phyloP scores from a whole-genome alignment of 2,797 vertebrate species.

The Gephyroberyx darwinii region DNA sequence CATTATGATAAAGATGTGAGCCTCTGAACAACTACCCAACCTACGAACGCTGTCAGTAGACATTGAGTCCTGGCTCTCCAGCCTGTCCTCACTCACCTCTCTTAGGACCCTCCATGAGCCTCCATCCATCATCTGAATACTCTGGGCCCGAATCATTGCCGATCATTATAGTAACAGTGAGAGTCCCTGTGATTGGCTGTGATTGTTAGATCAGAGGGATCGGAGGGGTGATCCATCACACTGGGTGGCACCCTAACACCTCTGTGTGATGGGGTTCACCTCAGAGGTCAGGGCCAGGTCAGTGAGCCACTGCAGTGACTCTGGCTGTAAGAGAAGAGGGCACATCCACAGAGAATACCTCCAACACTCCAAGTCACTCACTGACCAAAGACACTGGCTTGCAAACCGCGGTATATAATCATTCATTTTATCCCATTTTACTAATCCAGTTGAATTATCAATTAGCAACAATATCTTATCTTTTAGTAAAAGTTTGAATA shows the following conservation, averaged over 20 bases:
- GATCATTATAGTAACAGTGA: constrained; percentile 82
- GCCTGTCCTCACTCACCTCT: constrained; percentile 62
- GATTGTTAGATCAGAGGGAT: constrained; percentile 79
- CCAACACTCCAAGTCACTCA: constrained; percentile 24
- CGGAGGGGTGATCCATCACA: constrained; percentile 83
- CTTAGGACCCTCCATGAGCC: constrained; percentile 68
- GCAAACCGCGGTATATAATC: constrained; percentile 24
- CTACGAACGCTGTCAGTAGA: constrained; percentile 75
- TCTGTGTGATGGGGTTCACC: constrained; percentile 80
- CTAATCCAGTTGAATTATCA: constrained; percentile 5
- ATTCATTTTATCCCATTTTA: constrained; percentile 9
- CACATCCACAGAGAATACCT: constrained; percentile 54
- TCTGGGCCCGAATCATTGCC: constrained; percentile 81
- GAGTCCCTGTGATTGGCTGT: constrained; percentile 75
- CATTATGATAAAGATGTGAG: constrained; percentile 85
- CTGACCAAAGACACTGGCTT: constrained; percentile 17
- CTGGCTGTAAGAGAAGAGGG: constrained; percentile 48
- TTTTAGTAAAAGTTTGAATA: background rate
- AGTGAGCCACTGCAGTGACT: constrained; percentile 21
- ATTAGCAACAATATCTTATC: background rate
- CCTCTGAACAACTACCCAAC: constrained; percentile 68
- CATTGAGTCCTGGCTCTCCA: constrained; percentile 52
- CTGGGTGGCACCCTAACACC: constrained; percentile 79
- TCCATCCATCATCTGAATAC: constrained; percentile 85
- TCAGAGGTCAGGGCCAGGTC: constrained; percentile 77